Evolutionary conservation across 2,797 vertebrate species (phyloP).

Genomic region (Alectoris magna): DNA sequence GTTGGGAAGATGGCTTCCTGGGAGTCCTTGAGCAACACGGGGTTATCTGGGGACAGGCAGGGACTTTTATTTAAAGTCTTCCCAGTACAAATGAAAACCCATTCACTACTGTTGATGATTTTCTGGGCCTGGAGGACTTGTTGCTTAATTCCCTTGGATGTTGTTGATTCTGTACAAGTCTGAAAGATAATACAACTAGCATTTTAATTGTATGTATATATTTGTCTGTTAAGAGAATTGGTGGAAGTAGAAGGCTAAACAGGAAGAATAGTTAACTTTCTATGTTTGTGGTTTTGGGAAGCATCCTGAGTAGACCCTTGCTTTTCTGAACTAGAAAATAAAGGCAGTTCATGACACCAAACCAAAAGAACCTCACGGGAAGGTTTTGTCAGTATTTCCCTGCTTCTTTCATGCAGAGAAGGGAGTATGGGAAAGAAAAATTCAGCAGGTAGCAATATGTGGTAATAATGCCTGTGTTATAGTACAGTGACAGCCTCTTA

Average conservation of each 20-base stretch:
- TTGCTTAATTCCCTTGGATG: neutral
- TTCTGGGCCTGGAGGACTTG: neutral
- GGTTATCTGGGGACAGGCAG: conserved; percentile 40
- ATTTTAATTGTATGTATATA: neutral
- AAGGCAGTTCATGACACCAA: neutral
- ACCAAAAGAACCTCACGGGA: neutral
- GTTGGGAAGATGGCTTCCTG: neutral
- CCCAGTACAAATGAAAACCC: neutral
- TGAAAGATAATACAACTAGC: neutral
- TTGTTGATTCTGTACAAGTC: neutral
- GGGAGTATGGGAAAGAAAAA: neutral
- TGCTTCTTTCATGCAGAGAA: neutral
- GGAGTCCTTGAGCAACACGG: neutral
- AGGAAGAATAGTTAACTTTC: conserved; percentile 3
- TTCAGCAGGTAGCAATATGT: neutral
- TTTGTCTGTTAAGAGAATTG: neutral
- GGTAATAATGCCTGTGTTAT: neutral
- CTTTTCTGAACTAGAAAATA: neutral
- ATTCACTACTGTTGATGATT: neutral
- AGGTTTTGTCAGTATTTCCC: neutral
- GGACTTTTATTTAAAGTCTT: neutral
- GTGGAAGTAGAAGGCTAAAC: conserved; percentile 17
- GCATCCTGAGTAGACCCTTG: neutral
- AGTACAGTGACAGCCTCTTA: neutral
- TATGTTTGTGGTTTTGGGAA: neutral